These are phyloP conservation scores for Drosophila mettleri DNA, from an alignment of 2,888 invertebrate species.

Conservation along the genomic window DNA sequence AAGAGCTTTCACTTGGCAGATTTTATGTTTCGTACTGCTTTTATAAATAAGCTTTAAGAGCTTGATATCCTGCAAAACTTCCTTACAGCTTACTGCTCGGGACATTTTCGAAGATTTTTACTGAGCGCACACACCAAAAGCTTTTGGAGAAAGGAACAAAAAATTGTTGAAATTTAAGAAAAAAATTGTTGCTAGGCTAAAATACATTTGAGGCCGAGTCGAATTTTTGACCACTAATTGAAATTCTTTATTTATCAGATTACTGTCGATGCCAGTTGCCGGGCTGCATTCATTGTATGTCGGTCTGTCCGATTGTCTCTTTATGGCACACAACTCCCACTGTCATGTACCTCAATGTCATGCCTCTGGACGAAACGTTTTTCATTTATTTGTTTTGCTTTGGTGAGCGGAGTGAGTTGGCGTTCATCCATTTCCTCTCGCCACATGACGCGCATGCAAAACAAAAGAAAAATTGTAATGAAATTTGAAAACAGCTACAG, in stretches of 20 bases:
- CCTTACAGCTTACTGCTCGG: constrained; percentile 57
- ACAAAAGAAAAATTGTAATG: constrained; percentile 72
- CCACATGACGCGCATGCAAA: constrained; percentile 38
- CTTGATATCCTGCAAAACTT: neutral
- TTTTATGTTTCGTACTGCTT: neutral
- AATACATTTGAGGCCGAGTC: constrained; percentile 16
- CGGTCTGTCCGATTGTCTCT: constrained; percentile 26
- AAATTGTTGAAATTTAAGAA: neutral
- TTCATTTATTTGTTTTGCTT: constrained; percentile 45
- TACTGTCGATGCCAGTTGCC: constrained; percentile 42
- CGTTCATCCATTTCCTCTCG: constrained; percentile 54
- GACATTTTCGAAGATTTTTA: constrained; percentile 44
- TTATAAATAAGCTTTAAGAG: neutral
- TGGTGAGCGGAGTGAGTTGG: constrained; percentile 4
- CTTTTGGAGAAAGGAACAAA: constrained; percentile 1
- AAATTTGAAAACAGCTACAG: constrained; percentile 67
- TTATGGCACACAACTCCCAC: constrained; percentile 26
- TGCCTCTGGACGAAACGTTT: constrained; percentile 18
- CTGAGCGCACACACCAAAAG: constrained; percentile 7
- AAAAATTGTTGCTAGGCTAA: neutral
- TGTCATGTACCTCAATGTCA: neutral
- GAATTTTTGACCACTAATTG: constrained; percentile 63
- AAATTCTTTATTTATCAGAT: constrained; percentile 70
- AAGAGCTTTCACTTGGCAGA: neutral
- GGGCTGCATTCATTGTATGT: constrained; percentile 17